These are phyloP conservation scores for Prosopocoilus inquinatus DNA, from an alignment of 2,888 invertebrate genomes.

Conservation along the genomic window DNA sequence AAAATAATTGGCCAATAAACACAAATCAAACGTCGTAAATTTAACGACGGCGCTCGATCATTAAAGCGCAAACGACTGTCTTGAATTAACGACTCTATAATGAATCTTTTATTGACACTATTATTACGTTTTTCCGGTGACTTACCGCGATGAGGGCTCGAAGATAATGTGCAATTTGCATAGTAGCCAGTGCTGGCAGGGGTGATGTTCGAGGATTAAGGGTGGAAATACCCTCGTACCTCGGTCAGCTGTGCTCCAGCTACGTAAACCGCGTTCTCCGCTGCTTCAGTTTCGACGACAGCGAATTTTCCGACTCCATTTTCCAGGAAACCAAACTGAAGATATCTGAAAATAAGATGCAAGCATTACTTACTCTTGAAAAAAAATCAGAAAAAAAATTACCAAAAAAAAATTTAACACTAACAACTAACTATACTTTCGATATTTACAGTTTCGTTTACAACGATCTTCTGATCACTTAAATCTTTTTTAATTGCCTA, in stretches of 20 bases:
- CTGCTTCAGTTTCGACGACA: background rate
- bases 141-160: constrained; percentile 76
- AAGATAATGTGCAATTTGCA: constrained; percentile 74
- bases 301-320: too few species aligned
- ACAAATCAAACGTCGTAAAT: too few species aligned
- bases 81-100: too few species aligned
- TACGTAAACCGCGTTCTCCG: background rate
- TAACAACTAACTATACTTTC: too few species aligned
- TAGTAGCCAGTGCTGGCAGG: constrained; percentile 68
- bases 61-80: too few species aligned
- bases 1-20: too few species aligned
- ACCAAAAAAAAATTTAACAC: background rate
- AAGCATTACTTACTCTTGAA: background rate
- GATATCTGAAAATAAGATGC: background rate
- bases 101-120: too few species aligned
- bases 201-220: constrained; percentile 53
- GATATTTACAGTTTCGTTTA: too few species aligned
- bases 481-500: constrained; percentile 1
- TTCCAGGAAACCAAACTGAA: background rate
- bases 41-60: too few species aligned
- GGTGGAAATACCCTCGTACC: constrained; percentile 41
- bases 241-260: constrained; percentile 25
- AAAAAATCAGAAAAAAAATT: background rate
- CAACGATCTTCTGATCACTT: too few species aligned
- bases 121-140: too few species aligned